phyloP scores from a whole-genome alignment of 2,113 vertebrate species.

The Neodontobutis hainanensis region DNA sequence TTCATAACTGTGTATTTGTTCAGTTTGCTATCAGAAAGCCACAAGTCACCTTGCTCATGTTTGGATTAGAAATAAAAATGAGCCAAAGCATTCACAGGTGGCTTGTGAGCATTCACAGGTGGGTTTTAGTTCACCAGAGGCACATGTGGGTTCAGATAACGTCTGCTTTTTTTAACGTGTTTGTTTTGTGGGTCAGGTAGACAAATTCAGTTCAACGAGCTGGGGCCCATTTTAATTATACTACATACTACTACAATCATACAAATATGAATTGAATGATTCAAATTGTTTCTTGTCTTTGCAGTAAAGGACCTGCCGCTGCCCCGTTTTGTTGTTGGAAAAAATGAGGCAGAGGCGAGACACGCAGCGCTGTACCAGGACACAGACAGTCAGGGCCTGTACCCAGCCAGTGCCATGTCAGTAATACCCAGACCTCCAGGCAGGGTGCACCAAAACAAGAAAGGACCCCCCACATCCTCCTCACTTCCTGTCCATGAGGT shows the following conservation, averaged over 20 bases:
- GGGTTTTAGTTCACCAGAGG: neutral
- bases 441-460: slow-evolving; percentile 89
- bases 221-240: neutral
- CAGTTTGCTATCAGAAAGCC: slow-evolving; percentile 1
- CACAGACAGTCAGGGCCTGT: slow-evolving; percentile 89
- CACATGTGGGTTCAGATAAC: slow-evolving; percentile 5
- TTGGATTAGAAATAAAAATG: neutral
- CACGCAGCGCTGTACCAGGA: slow-evolving; percentile 88
- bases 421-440: slow-evolving; percentile 94
- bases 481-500: slow-evolving; percentile 88
- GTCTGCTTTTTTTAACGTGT: neutral
- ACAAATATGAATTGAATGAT: neutral
- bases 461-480: slow-evolving; percentile 68
- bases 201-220: neutral
- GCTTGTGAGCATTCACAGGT: neutral
- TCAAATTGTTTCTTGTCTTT: slow-evolving; percentile 26
- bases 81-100: neutral
- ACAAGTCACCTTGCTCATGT: neutral
- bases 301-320: slow-evolving; percentile 95
- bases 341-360: slow-evolving; percentile 92
- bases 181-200: neutral
- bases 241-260: no score
- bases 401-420: slow-evolving; percentile 85
- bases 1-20: neutral
- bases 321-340: slow-evolving; percentile 91